A percentile compares a stretch with the other conserved stretches of the same genome.
Conservation (phyloP, 2,113 vertebrate species). For the Calidris pugnax region DNA sequence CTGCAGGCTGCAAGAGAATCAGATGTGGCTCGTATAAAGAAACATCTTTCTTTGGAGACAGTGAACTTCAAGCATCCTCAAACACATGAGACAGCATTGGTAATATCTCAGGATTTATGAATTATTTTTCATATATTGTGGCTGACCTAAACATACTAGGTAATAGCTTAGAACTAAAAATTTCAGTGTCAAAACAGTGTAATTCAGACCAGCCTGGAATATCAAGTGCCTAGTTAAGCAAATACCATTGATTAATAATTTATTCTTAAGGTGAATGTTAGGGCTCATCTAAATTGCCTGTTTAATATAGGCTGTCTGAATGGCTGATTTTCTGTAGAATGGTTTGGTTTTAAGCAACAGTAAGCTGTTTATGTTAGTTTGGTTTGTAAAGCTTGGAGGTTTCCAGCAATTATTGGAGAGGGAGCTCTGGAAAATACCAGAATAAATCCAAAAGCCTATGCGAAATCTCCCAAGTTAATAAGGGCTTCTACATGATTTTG, state of each 20-base stretch:
- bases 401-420: not conserved
- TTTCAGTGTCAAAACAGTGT: not conserved
- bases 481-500: not conserved
- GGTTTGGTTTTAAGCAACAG: not conserved
- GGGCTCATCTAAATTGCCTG: not conserved
- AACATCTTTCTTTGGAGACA: slow-evolving; percentile 84
- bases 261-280: not conserved
- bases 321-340: not conserved
- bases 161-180: not conserved
- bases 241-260: not conserved
- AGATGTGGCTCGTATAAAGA: slow-evolving; percentile 85
- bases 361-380: not conserved
- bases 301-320: not conserved
- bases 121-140: not conserved
- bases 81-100: slow-evolving; percentile 86
- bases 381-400: not conserved
- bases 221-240: not conserved
- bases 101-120: slow-evolving; percentile 66
- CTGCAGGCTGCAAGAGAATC: slow-evolving; percentile 85
- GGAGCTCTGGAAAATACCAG: too few species aligned
- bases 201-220: not conserved
- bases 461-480: not conserved
- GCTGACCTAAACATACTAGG: not conserved
- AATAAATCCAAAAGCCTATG: not conserved
- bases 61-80: slow-evolving; percentile 88